phyloP scores from a whole-genome alignment of 2,113 vertebrate species.

The Rostratula benghalensis region DNA sequence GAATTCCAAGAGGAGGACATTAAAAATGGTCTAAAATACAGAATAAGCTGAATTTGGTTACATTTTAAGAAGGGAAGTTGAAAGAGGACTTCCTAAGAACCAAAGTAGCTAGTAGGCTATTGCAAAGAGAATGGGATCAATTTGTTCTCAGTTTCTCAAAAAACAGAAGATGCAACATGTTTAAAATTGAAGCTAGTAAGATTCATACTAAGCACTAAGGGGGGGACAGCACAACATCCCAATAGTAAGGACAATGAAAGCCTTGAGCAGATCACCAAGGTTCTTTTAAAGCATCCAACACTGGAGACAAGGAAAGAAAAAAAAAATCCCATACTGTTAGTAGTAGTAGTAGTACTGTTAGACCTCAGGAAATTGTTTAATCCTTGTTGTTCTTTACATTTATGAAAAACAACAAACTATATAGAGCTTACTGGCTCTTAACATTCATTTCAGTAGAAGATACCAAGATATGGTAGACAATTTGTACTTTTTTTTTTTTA shows the following conservation, averaged over 20 bases:
- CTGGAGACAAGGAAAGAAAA: neutral
- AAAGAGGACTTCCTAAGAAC: neutral
- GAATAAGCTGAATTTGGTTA: neutral
- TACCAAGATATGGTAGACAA: neutral
- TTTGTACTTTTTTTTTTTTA: neutral
- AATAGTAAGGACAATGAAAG: neutral
- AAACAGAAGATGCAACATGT: neutral
- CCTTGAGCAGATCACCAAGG: neutral
- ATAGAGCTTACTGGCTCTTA: neutral
- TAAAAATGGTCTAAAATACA: neutral
- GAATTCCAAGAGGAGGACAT: neutral
- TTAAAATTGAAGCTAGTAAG: neutral
- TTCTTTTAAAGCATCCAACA: neutral
- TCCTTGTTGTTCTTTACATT: neutral
- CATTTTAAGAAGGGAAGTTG: neutral
- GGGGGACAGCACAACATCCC: neutral
- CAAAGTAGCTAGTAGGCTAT: neutral
- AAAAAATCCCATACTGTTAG: neutral
- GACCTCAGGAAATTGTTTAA: neutral
- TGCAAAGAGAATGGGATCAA: neutral
- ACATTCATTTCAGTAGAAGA: neutral
- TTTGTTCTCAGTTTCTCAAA: neutral
- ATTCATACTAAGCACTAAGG: neutral
- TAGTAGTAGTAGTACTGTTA: too few species aligned
- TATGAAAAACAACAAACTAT: neutral